Percentiles rank a stretch among this genome's conserved stretches.
Conservation (phyloP, 1,140 invertebrate species). For the Neotoxoptera formosana region DNA sequence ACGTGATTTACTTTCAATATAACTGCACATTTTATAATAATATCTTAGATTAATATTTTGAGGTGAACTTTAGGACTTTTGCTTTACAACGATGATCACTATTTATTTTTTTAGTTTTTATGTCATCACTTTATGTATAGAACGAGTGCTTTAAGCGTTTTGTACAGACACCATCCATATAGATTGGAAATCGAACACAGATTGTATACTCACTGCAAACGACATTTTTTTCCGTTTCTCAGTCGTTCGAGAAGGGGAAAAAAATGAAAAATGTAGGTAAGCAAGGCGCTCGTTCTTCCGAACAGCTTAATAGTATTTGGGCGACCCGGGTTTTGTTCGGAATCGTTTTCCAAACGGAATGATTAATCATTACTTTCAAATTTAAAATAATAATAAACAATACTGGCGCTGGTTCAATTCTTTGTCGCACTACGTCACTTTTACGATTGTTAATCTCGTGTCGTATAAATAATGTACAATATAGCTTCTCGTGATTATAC, state of each 20-base stretch:
- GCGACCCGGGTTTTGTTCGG: neutral
- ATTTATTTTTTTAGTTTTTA: neutral
- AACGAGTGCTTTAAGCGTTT: neutral
- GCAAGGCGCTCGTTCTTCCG: neutral
- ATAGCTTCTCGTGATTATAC: neutral
- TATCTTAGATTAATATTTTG: neutral
- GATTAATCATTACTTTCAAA: neutral
- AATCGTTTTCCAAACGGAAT: neutral
- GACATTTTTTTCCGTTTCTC: conserved; percentile 9
- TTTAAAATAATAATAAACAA: neutral
- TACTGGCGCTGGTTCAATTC: neutral
- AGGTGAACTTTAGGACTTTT: neutral
- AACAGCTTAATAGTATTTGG: neutral
- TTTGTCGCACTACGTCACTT: neutral
- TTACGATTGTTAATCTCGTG: neutral
- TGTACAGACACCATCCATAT: neutral
- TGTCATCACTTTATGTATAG: neutral
- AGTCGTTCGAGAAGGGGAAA: neutral
- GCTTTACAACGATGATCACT: neutral
- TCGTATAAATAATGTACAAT: neutral
- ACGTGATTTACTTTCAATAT: neutral
- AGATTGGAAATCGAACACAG: neutral
- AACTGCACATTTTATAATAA: neutral
- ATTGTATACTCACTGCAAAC: neutral
- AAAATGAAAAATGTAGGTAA: neutral